Conservation (phyloP, 2,888 invertebrate genomes). For the Drosophila melanocephala region DNA sequence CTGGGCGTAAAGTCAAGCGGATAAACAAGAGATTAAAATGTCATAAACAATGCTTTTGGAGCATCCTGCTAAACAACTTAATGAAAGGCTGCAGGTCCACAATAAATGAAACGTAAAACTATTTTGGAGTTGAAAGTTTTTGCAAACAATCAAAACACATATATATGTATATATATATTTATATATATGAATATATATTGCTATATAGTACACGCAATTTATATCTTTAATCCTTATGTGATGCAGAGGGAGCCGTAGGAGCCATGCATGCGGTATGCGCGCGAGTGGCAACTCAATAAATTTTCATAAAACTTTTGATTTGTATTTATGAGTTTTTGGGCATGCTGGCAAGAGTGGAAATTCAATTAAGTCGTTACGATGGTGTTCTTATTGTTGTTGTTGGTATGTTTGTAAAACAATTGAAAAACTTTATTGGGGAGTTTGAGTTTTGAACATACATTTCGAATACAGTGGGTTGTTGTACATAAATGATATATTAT, state of each 20-base stretch:
- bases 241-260: conserved; percentile 12
- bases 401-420: conserved; percentile 75
- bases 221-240: conserved; percentile 34
- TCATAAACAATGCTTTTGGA: conserved; percentile 77
- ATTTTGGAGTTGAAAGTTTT: conserved; percentile 46
- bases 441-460: conserved; percentile 45
- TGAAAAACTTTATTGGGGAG: conserved; percentile 77
- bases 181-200: not conserved
- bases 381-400: conserved; percentile 20
- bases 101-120: conserved; percentile 34
- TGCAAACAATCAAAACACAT: conserved; percentile 48
- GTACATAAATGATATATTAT: conserved; percentile 69
- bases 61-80: conserved; percentile 72
- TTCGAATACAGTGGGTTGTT: conserved; percentile 23
- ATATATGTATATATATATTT: not conserved
- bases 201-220: conserved; percentile 3
- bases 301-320: conserved; percentile 81
- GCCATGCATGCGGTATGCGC: conserved; percentile 27
- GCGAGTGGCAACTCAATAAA: conserved; percentile 66
- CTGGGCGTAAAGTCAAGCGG: conserved; percentile 73
- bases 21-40: conserved; percentile 82
- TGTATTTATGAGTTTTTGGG: conserved; percentile 75
- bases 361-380: conserved; percentile 57
- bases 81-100: conserved; percentile 64
- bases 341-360: conserved; percentile 49